Conservation (phyloP, 1,140 invertebrate genomes). For the Acromyrmex heyeri region DNA sequence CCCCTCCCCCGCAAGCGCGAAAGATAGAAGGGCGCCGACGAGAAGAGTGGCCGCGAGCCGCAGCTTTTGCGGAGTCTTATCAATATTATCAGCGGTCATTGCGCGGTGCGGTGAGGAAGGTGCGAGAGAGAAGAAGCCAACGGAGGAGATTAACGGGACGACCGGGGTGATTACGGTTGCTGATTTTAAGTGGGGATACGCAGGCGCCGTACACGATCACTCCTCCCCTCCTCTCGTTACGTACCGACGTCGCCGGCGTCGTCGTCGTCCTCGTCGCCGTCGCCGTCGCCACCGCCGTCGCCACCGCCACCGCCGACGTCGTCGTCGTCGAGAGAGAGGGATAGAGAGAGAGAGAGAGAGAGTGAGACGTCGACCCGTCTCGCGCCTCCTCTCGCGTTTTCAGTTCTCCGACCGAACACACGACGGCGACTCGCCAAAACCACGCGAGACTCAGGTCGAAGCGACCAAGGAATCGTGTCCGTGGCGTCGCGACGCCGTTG, state of each 20-base stretch:
- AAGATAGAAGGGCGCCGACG: conserved; percentile 56
- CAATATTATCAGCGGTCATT: conserved; percentile 73
- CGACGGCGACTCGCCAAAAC: conserved; percentile 72
- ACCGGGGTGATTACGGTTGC: conserved; percentile 52
- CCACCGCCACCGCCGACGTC: conserved; percentile 27
- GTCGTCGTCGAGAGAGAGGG: conserved; percentile 14
- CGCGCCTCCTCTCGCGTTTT: conserved; percentile 71
- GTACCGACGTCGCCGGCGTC: conserved; percentile 67
- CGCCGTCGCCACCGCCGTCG: conserved; percentile 15
- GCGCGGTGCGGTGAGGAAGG: conserved; percentile 12
- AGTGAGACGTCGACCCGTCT: conserved; percentile 72
- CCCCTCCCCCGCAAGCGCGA: background rate
- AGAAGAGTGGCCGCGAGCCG: conserved; percentile 11
- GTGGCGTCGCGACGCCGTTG: conserved; percentile 14
- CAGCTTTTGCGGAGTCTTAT: conserved; percentile 64
- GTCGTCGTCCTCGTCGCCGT: conserved; percentile 10
- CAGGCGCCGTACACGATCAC: conserved; percentile 58
- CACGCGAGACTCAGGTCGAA: conserved; percentile 52
- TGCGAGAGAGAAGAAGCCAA: background rate
- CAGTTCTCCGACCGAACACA: conserved; percentile 72
- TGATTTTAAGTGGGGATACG: conserved; percentile 64
- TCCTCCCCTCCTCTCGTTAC: conserved; percentile 54
- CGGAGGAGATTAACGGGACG: background rate
- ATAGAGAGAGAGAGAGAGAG: conserved; percentile 47
- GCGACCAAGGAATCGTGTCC: background rate